Conservation (phyloP, 2,113 vertebrate species). For the Perognathus longimembris region DNA sequence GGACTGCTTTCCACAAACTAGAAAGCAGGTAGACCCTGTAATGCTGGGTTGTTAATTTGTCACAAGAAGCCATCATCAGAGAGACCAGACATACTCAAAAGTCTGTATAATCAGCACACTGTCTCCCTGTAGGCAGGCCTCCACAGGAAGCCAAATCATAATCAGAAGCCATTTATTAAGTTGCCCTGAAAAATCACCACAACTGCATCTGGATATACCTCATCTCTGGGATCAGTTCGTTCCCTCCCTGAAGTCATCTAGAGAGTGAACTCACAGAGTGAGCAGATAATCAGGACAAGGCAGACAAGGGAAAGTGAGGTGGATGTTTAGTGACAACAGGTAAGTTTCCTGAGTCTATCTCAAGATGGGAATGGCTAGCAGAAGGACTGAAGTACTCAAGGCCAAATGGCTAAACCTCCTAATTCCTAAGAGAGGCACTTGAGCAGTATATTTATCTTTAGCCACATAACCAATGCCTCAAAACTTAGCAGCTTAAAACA, state of each 20-base stretch:
- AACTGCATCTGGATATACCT: constrained; percentile 36
- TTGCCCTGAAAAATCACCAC: constrained; percentile 27
- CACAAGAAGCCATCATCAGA: neutral
- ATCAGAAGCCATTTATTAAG: constrained; percentile 64
- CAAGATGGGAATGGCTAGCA: neutral
- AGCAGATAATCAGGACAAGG: neutral
- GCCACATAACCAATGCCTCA: neutral
- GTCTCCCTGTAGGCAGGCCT: neutral
- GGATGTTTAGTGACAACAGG: neutral
- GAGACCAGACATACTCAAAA: neutral
- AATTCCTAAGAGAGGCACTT: neutral
- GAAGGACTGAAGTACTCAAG: neutral
- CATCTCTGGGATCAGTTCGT: neutral
- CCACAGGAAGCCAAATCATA: constrained; percentile 51
- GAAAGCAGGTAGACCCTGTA: neutral
- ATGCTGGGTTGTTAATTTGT: neutral
- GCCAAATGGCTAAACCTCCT: neutral
- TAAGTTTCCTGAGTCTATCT: neutral
- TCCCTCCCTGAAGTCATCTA: constrained; percentile 14
- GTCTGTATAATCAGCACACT: constrained; percentile 18
- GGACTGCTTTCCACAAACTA: neutral
- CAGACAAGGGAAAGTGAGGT: neutral
- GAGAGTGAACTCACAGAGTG: neutral
- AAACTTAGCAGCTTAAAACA: neutral
- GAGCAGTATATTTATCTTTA: neutral